phyloP scores from a whole-genome alignment of 2,888 invertebrate genomes.

The Cactoblastis cactorum region DNA sequence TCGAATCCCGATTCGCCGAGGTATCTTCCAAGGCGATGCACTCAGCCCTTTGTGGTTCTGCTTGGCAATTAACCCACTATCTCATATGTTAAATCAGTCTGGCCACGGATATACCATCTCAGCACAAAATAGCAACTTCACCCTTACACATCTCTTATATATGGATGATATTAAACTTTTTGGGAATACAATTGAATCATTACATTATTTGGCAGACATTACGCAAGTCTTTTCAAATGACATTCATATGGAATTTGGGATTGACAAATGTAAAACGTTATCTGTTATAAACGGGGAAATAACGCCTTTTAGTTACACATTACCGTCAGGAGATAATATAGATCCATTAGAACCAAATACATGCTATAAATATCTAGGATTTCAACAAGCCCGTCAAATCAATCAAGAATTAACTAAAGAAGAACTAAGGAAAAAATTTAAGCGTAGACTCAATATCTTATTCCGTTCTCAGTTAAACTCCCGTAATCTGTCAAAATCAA shows the following conservation, averaged over 20 bases:
- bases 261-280: neutral
- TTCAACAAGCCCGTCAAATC: neutral
- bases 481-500: neutral
- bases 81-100: too few species aligned
- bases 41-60: too few species aligned
- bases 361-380: neutral
- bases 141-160: too few species aligned
- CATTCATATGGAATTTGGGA: neutral
- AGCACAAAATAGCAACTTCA: too few species aligned
- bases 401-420: neutral
- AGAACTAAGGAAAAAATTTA: neutral
- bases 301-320: neutral
- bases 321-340: neutral
- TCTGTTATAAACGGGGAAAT: neutral
- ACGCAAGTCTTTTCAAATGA: neutral
- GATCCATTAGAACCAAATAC: neutral
- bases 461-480: neutral
- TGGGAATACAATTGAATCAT: neutral
- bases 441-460: neutral
- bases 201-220: neutral
- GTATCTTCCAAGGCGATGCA: too few species aligned
- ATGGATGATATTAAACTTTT: too few species aligned
- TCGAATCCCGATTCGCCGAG: too few species aligned
- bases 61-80: too few species aligned
- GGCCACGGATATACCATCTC: too few species aligned